Conservation (phyloP, 2,888 invertebrate genomes). For the Branchellion lobata region DNA sequence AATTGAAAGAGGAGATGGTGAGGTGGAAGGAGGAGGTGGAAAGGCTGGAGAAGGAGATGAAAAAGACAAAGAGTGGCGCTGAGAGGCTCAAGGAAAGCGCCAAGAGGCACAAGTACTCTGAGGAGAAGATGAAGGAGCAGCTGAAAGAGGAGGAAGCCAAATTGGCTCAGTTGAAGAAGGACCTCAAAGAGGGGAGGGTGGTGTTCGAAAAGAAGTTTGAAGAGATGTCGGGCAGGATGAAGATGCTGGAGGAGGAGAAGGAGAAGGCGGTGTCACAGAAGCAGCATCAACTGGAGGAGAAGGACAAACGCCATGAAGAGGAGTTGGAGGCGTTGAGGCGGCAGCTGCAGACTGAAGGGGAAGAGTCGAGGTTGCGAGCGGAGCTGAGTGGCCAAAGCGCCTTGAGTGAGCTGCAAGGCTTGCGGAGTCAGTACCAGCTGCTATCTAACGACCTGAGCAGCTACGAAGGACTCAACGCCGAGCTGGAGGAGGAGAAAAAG, state of each 20-base stretch:
- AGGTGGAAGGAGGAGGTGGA: neutral
- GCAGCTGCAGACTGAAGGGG: neutral
- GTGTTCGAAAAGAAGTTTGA: neutral
- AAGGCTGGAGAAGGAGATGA: neutral
- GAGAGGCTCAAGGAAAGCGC: neutral
- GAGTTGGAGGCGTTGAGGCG: neutral
- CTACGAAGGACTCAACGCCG: slow-evolving; percentile 40
- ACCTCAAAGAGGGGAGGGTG: neutral
- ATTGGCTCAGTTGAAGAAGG: neutral
- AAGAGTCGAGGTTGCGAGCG: neutral
- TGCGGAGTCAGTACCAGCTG: slow-evolving; percentile 41
- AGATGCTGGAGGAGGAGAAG: neutral
- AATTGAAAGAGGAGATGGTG: neutral
- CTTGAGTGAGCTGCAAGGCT: slow-evolving; percentile 1
- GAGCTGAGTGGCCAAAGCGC: neutral
- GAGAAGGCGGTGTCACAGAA: neutral
- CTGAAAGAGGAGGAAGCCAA: neutral
- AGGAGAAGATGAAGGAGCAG: neutral
- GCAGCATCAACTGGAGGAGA: neutral
- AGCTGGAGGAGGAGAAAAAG: slow-evolving; percentile 38
- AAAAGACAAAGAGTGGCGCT: neutral
- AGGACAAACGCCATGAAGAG: neutral
- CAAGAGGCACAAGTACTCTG: neutral
- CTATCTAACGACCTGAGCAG: slow-evolving; percentile 42
- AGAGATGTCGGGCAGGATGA: neutral